Conservation (phyloP, 2,888 invertebrate genomes). For the Acleris laterana region DNA sequence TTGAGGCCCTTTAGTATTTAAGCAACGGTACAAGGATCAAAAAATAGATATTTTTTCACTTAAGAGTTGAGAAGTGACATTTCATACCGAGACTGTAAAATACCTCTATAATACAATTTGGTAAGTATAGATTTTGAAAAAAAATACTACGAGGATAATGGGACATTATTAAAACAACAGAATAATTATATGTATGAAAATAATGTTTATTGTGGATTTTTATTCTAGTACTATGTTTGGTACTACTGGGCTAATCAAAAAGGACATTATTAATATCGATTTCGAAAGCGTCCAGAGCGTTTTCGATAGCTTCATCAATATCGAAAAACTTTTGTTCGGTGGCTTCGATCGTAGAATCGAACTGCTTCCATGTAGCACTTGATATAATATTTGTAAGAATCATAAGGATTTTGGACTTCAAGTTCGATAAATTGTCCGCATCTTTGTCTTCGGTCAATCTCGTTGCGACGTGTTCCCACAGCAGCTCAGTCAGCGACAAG, state of each 20-base stretch:
- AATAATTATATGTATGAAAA: no score
- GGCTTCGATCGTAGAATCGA: slow-evolving; percentile 41
- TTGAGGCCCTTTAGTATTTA: no score
- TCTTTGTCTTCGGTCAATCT: not conserved
- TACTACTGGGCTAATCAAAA: not conserved
- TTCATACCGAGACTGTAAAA: no score
- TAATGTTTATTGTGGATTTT: not conserved
- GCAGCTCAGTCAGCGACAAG: slow-evolving; percentile 52
- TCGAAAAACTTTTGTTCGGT: slow-evolving; percentile 48
- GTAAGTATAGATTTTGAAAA: no score
- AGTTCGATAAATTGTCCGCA: slow-evolving; percentile 22
- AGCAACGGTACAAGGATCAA: no score
- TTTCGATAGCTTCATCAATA: slow-evolving; percentile 49
- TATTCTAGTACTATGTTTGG: not conserved
- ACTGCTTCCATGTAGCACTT: slow-evolving; percentile 39
- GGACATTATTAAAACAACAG: no score
- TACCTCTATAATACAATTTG: no score
- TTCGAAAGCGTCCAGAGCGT: slow-evolving; percentile 43
- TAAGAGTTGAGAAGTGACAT: no score
- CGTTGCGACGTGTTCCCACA: slow-evolving; percentile 51
- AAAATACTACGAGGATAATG: no score
- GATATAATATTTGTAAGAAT: slow-evolving; percentile 39
- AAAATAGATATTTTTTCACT: no score
- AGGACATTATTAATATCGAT: slow-evolving; percentile 1
- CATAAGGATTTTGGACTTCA: slow-evolving; percentile 31